These are phyloP conservation scores for Corythaeola cristata DNA, from an alignment of 2,113 vertebrate genomes.

Conservation along the genomic window DNA sequence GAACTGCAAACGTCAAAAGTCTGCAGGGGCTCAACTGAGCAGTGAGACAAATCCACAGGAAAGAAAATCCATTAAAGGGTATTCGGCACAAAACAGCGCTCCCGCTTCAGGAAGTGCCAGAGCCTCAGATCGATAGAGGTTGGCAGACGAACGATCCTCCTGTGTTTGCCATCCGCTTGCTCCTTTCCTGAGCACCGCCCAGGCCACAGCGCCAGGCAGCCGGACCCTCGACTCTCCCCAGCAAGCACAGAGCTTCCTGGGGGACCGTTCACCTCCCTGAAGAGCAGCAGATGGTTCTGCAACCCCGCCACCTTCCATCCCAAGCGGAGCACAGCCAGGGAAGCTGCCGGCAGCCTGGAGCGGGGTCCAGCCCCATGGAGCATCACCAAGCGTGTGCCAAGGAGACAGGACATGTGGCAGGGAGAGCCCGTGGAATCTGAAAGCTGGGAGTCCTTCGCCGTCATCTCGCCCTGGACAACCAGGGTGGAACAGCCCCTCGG, in stretches of 20 bases:
- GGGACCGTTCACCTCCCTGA: fast-evolving
- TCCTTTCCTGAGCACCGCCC: not conserved
- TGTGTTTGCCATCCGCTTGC: fast-evolving
- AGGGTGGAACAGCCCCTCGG: fast-evolving
- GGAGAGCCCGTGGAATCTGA: fast-evolving
- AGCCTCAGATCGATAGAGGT: fast-evolving
- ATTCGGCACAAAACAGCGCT: not conserved
- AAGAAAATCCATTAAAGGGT: not conserved
- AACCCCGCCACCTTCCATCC: not conserved
- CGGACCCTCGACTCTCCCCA: fast-evolving
- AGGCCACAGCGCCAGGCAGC: fast-evolving
- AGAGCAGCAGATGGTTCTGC: not conserved
- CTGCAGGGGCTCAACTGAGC: not conserved
- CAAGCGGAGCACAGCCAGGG: not conserved
- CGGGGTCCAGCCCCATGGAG: not conserved
- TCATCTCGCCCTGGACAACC: not conserved
- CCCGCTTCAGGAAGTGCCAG: not conserved
- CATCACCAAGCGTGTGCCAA: fast-evolving
- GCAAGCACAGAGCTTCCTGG: not conserved
- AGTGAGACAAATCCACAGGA: not conserved
- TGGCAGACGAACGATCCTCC: not conserved
- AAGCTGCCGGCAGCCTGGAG: not conserved
- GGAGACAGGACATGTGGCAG: fast-evolving
- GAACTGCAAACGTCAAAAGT: not conserved
- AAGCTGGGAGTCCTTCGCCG: not conserved